A percentile compares a stretch with the other conserved stretches of the same genome.
Evolutionary conservation across 1,140 invertebrate species (phyloP).

Genomic region (Zaprionus ornatus): DNA sequence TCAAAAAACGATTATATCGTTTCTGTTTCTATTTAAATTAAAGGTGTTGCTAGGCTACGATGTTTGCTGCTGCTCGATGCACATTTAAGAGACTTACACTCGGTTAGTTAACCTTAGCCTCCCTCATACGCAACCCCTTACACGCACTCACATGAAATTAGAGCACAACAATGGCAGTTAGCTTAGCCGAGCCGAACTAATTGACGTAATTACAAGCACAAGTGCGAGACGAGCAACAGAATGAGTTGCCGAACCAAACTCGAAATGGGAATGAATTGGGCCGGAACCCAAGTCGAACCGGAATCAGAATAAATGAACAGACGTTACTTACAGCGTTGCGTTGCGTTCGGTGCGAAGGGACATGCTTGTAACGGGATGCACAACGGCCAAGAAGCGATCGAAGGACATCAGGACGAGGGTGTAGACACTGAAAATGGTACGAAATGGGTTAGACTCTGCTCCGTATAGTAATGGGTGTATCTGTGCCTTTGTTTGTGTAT

Average conservation of each 20-base stretch:
- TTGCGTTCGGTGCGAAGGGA: constrained; percentile 94
- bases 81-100: neutral
- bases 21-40: neutral
- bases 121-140: neutral
- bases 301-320: neutral
- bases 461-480: neutral
- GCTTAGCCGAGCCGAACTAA: constrained; percentile 26
- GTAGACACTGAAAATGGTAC: constrained; percentile 85
- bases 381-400: constrained; percentile 97
- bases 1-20: neutral
- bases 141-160: constrained; percentile 15
- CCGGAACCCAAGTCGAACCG: neutral
- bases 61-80: neutral
- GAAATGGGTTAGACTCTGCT: neutral
- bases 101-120: constrained; percentile 3
- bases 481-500: neutral
- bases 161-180: constrained; percentile 5
- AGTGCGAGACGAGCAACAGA: neutral
- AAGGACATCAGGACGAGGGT: constrained; percentile 97
- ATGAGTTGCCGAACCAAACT: neutral
- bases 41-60: neutral
- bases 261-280: neutral
- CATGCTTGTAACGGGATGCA: constrained; percentile 96
- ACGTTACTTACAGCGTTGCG: constrained; percentile 85
- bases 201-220: constrained; percentile 28